Percentiles rank a stretch among this genome's conserved stretches.
Evolutionary conservation across 2,888 invertebrate genomes (phyloP).

Genomic region (Ashinkailepas kermadecensis): DNA sequence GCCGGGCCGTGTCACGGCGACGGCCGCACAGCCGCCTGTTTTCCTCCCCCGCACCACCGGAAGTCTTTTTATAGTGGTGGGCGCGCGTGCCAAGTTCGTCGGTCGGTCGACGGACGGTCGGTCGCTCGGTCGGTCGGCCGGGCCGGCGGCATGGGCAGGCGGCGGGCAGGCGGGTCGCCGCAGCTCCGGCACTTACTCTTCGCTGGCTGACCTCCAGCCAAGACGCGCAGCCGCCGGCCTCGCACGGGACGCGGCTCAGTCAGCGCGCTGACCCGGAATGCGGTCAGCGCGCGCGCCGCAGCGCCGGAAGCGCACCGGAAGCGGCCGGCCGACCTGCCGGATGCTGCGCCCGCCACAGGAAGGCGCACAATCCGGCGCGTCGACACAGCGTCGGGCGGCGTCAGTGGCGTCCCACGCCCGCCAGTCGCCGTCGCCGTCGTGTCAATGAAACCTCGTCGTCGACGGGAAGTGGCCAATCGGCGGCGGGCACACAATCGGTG

Average conservation of each 20-base stretch:
- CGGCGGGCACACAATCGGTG: not conserved
- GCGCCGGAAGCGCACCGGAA: conserved; percentile 1
- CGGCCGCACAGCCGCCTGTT: not conserved
- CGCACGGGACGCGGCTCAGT: not conserved
- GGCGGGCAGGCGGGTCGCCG: not conserved
- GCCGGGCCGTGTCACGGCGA: not conserved
- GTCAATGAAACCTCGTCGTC: not conserved
- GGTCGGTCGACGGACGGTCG: not conserved
- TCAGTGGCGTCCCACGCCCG: not conserved
- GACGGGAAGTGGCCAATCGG: not conserved
- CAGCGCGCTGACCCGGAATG: not conserved
- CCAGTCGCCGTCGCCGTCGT: not conserved
- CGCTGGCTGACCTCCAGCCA: not conserved
- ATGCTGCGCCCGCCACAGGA: conserved; percentile 8
- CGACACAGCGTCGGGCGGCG: too few relatives aligned
- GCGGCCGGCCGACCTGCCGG: not conserved
- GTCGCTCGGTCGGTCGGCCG: not conserved
- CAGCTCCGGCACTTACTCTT: not conserved
- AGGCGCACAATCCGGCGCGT: not conserved
- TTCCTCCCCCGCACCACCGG: not conserved
- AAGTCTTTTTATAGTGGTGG: conserved; percentile 11
- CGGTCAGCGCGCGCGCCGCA: not conserved
- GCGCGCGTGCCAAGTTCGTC: not conserved
- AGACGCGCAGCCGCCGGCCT: not conserved
- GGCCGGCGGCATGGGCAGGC: not conserved